phyloP scores from a whole-genome alignment of 2,113 vertebrate species.

The Prunella himalayana region DNA sequence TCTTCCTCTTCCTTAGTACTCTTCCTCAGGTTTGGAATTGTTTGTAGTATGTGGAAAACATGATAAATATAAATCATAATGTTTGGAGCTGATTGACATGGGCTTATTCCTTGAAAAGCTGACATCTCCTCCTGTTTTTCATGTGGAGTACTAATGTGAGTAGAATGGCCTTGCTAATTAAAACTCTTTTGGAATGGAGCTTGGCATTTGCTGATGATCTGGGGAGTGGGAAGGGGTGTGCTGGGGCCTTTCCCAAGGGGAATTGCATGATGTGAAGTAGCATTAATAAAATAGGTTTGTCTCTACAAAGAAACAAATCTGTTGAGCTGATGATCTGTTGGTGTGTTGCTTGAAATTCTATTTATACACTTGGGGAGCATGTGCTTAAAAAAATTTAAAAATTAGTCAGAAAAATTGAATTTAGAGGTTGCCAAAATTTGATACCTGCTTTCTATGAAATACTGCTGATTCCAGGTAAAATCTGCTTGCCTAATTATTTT shows the following conservation, averaged over 20 bases:
- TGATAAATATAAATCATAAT: background rate
- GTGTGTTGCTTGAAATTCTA: background rate
- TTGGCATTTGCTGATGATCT: background rate
- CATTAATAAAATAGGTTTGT: background rate
- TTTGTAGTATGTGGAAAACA: background rate
- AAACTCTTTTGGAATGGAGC: background rate
- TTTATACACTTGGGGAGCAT: background rate
- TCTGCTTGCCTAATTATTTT: background rate
- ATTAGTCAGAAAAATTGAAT: accelerated
- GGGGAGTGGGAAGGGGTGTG: background rate
- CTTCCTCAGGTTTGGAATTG: background rate
- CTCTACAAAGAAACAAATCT: background rate
- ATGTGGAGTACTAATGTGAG: background rate
- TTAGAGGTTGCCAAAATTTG: background rate
- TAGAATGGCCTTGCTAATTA: background rate
- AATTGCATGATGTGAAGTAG: background rate
- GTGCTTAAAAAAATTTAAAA: background rate
- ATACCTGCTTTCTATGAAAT: background rate
- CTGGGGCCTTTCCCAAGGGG: accelerated
- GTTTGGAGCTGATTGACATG: background rate
- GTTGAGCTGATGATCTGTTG: background rate
- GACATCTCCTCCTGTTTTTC: background rate
- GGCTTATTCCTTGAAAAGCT: background rate
- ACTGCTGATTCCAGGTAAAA: background rate
- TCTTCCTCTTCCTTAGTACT: background rate